Evolutionary conservation across 2,888 invertebrate species (phyloP).

Genomic region (Drosophila greeni): DNA sequence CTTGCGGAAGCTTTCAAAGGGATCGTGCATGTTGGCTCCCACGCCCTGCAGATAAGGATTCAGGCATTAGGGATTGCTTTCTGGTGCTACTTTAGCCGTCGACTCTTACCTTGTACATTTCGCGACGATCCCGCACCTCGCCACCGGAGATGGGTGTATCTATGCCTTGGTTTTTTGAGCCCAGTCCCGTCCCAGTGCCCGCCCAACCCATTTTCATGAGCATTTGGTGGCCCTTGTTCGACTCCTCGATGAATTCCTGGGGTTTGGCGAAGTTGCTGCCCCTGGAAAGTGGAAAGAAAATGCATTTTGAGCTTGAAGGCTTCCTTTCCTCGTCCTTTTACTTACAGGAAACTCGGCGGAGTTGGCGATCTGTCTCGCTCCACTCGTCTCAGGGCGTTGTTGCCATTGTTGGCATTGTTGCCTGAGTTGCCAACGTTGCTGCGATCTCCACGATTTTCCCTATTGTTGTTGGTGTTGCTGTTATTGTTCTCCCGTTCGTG

Average conservation of each 20-base stretch:
- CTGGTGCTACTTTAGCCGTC: rapidly evolving
- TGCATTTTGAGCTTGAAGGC: not conserved
- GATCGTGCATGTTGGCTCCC: conserved; percentile 94
- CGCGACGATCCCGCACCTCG: conserved; percentile 91
- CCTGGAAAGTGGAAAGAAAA: conserved; percentile 55
- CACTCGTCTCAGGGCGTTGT: conserved; percentile 71
- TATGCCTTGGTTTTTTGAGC: conserved; percentile 96
- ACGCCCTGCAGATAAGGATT: conserved; percentile 83
- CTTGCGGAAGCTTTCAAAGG: conserved; percentile 98
- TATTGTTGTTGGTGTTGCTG: conserved; percentile 62
- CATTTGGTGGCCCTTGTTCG: conserved; percentile 98
- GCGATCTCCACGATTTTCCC: conserved; percentile 71
- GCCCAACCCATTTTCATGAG: conserved; percentile 99
- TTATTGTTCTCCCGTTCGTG: conserved; percentile 70
- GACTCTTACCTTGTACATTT: conserved; percentile 87
- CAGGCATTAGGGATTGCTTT: not conserved
- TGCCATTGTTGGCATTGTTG: conserved; percentile 70
- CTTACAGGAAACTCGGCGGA: conserved; percentile 89
- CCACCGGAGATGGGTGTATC: conserved; percentile 96
- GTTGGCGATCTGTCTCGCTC: conserved; percentile 79
- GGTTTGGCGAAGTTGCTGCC: conserved; percentile 76
- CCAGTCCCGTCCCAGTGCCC: conserved; percentile 91
- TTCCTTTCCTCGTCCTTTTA: conserved; percentile 11
- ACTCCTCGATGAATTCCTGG: conserved; percentile 87
- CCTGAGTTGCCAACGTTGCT: conserved; percentile 50